Base-by-base conservation (phyloP, 1,140 invertebrate species). In the Listronotus oregonensis region DNA sequence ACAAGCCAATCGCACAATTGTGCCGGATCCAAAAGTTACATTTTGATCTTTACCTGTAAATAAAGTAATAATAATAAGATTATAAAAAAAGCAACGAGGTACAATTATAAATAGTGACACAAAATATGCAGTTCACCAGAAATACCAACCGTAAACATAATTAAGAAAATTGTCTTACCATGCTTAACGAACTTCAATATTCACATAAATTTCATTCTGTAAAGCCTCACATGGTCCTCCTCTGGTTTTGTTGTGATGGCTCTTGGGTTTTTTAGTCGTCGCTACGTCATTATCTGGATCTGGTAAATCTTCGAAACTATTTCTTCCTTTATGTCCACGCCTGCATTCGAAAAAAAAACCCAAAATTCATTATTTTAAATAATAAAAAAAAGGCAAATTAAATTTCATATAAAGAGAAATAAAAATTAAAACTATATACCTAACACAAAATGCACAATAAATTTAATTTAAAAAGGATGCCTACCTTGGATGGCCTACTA, bases 1-100 rank as follows among this genome's bases (percentile, higher is more conserved):
- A 77, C 92, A 94, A 7, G 86, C 86, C 10, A 92, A 83, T 71
- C 85, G 82, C 0, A 92, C 83, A 51, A 90, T 84, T 1, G 88
- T 89, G 1, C 90, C 90, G 10, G 83, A 82, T 67, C 84, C 85
- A 71, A 82, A 85, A 1, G 83, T 84, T 18, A 83, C 81, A 69
- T 86, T 86, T 3, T 81, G 80, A 70, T 86, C 84, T 18, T 82
- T 76, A 11, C 64, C 64, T 64, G 18, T 15, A 47, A 34, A 34
- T 6, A n/a, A n/a, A n/a, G n/a, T n/a, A n/a, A n/a, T n/a, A n/a
- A n/a, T n/a, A 39, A 8, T 39, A 39, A 39, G 37, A 40, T 40
- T 40, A 9, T 40, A 40, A 9, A 9, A 56, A 6, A 11, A 40
- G 10, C 8, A 34, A 34, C 10, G 34, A 54, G n/a, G n/a, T n/a